Conservation (phyloP, 2,113 vertebrate species). For the Tragelaphus scriptus region DNA sequence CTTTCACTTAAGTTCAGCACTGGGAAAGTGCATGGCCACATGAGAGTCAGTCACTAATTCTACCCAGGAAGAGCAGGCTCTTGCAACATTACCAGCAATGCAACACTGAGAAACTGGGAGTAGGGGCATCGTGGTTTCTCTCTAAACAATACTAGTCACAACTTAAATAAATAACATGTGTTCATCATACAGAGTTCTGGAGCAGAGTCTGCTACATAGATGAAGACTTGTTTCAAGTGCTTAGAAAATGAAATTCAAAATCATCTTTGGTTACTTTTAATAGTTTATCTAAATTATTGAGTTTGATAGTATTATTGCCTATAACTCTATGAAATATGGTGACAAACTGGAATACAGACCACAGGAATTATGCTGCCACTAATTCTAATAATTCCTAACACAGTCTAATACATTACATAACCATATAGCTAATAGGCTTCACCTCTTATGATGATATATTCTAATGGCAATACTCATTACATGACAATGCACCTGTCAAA, state of each 20-base stretch:
- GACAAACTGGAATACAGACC: neutral
- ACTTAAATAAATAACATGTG: neutral
- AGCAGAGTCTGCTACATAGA: neutral
- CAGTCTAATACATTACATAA: neutral
- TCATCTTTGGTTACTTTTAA: neutral
- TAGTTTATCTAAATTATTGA: neutral
- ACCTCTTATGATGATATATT: neutral
- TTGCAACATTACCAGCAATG: neutral
- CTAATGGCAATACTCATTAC: conserved; percentile 14
- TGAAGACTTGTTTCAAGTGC: neutral
- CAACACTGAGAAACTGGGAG: neutral
- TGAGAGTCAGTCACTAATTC: neutral
- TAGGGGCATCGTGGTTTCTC: neutral
- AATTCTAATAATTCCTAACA: neutral
- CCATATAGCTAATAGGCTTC: neutral
- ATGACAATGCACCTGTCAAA: neutral
- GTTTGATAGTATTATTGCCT: neutral
- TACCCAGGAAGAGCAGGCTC: neutral
- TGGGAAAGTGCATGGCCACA: neutral
- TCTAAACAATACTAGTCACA: neutral
- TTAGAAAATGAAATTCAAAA: conserved; percentile 10
- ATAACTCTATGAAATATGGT: neutral
- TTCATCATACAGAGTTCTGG: neutral
- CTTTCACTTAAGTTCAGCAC: neutral
- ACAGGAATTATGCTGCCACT: neutral